These are phyloP conservation scores for Hybos culiciformis DNA, from an alignment of 2,888 invertebrate genomes.

Conservation along the genomic window DNA sequence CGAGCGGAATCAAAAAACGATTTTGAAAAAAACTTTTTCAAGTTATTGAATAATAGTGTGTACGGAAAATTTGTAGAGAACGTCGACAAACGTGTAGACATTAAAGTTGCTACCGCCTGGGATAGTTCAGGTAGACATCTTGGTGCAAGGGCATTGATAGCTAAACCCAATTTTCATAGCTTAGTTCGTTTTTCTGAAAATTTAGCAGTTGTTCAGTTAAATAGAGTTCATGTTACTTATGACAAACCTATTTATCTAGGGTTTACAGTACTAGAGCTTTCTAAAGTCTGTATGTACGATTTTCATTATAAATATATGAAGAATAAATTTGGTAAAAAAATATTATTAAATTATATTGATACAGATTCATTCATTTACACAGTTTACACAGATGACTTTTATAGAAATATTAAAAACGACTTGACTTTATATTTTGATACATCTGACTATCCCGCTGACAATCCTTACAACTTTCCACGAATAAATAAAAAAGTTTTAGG, in stretches of 20 bases:
- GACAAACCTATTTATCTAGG: slow-evolving; percentile 2
- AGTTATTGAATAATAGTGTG: slow-evolving; percentile 1
- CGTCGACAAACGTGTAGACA: slow-evolving; percentile 2
- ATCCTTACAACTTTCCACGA: slow-evolving; percentile 17
- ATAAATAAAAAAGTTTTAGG: slow-evolving; percentile 5
- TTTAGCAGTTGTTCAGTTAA: background rate
- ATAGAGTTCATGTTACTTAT: background rate
- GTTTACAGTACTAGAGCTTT: no score
- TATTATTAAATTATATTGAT: slow-evolving; percentile 1
- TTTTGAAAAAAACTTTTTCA: slow-evolving; percentile 4
- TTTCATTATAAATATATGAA: slow-evolving; percentile 2
- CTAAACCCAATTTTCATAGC: slow-evolving; percentile 5
- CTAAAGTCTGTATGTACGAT: slow-evolving; percentile 1
- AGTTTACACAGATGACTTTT: background rate
- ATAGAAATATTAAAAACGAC: slow-evolving; percentile 1
- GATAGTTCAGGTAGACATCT: slow-evolving; percentile 1
- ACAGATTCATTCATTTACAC: slow-evolving; percentile 3
- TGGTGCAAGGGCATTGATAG: slow-evolving; percentile 3
- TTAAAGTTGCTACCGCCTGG: background rate
- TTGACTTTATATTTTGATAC: slow-evolving; percentile 20
- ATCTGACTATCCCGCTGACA: slow-evolving; percentile 18
- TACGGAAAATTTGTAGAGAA: slow-evolving; percentile 6
- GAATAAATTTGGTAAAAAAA: background rate
- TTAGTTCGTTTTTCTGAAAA: background rate
- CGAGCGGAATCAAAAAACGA: background rate